Base-by-base conservation (phyloP, 1,140 invertebrate genomes). In the Alviniconcha marisindica region DNA sequence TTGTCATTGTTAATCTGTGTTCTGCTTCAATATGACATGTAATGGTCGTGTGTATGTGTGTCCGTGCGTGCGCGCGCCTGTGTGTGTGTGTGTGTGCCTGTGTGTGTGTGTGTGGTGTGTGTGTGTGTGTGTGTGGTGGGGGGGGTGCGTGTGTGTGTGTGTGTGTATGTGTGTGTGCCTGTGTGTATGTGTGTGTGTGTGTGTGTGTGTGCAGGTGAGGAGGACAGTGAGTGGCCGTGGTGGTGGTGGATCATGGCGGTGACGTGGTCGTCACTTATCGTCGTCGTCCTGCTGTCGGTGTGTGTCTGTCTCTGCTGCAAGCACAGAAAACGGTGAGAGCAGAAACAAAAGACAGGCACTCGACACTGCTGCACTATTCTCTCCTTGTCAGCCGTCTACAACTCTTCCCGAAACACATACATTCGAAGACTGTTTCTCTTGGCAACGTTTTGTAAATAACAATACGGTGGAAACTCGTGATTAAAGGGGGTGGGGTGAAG, bases 141-240 rank as follows among this genome's bases (percentile, higher is more conserved):
- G n/a, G 31, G 71, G 3, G 38, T 74, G 36, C 28, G 56, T 60
- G 66, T 71, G 66, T 71, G 4, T 21, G 2, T 74, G 3, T 40
- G 71, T 74, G 4, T 40, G 36, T 74, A 5, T 42, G 36, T 74
- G 38, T 74, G 38, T 74, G 38, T 74, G 36, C 31, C 5, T 69
- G n/a, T 5, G n/a, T 69, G 71, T 40, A 15, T 74, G 36, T 42
- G 38, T 74, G 18, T 74, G 38, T 74, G 36, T 44, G 38, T 40
- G 38, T 74, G 71, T 74, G 71, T 74, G 71, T 74, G 40, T 42
- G 24, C 15, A 74, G 15, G 28, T 74, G 38, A 3, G 33, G 71
- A 24, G 66, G 14, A 7, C 66, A 71, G 66, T 12, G 28, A 63
- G 28, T 63, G 60, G 60, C 60, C 60, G 21, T 63, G 60, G 60